These are phyloP conservation scores for Gouania willdenowi DNA, from an alignment of 2,797 vertebrate genomes.

Conservation along the genomic window DNA sequence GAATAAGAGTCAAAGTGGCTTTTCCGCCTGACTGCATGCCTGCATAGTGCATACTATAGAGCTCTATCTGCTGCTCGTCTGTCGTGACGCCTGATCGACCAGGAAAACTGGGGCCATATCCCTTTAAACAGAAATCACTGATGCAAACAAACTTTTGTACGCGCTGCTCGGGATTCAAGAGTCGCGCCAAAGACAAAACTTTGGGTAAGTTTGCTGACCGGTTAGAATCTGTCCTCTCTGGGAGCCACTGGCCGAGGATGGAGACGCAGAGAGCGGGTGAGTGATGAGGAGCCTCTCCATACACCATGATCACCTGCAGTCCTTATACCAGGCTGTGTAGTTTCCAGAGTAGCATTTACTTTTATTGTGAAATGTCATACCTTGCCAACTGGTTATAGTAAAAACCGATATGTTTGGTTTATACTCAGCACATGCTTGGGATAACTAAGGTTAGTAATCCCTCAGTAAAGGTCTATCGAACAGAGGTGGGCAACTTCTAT, in stretches of 20 bases:
- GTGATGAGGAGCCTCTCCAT: slow-evolving; percentile 39
- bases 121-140: slow-evolving; percentile 74
- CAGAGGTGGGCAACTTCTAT: too few species aligned
- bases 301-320: too few species aligned
- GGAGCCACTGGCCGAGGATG: slow-evolving; percentile 16
- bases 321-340: too few species aligned
- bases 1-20: slow-evolving; percentile 2
- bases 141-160: slow-evolving; percentile 74
- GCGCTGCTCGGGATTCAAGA: slow-evolving; percentile 54
- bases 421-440: too few species aligned
- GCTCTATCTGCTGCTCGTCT: slow-evolving; percentile 19
- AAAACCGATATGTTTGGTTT: too few species aligned
- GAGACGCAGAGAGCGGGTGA: too few species aligned
- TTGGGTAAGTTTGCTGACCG: slow-evolving; percentile 65
- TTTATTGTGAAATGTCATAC: too few species aligned
- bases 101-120: slow-evolving; percentile 66
- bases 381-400: too few species aligned
- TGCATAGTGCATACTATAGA: neutral
- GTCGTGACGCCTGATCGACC: slow-evolving; percentile 61
- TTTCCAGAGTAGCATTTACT: too few species aligned
- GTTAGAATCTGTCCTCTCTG: slow-evolving; percentile 27
- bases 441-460: too few species aligned
- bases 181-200: slow-evolving; percentile 77
- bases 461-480: too few species aligned
- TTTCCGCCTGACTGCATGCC: slow-evolving; percentile 4